Base-by-base conservation (phyloP, 2,888 invertebrate species). In the Tribolium freemani region DNA sequence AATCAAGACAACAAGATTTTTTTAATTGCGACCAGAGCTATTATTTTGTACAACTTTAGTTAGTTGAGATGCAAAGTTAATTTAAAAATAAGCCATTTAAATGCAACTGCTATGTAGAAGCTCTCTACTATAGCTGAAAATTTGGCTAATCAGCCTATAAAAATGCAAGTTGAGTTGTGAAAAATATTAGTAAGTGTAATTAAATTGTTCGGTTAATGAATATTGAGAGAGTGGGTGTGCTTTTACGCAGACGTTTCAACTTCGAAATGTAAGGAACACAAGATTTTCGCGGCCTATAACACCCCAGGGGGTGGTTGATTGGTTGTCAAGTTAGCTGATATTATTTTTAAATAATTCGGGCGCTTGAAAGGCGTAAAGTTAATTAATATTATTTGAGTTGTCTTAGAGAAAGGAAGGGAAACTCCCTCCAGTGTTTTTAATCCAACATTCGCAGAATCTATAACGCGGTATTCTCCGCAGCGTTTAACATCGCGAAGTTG, bases 401-500 rank as follows among this genome's bases (percentile, higher is more conserved):
- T 20, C 48, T 48, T 9, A 5, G 44, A 46, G 60, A 60, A 60
- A 50, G 31, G 31, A 44, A 44, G 31, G 50, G 8, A 38, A 60
- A 60, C 11, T 20, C 21, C 63, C 38, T 48, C 46, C 50, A 51
- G n/a, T 31, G 64, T 64, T 54, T 64, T 64, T 64, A 53, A 64
- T 64, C 16, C 63, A 54, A 45, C 54, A 54, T 54, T 45, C 53
- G 21, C 45, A 64, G 51, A 64, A 64, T 64, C 64, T 46, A 44
- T 54, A 64, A 45, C 45, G 26, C n/a, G 51, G 61, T 13, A 61
- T 51, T 60, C 48, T 48, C 26, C 48, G 60, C 60, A 56, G 54
- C 54, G 54, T 44, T 57, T 44, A 61, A 53, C 63, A 63, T 60
- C 16, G 63, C 30, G 44, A 63, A 31, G 21, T 61, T 63, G 51